Evolutionary conservation across 2,797 vertebrate genomes (phyloP).

Genomic region (Phrynocephalus guinanensis): DNA sequence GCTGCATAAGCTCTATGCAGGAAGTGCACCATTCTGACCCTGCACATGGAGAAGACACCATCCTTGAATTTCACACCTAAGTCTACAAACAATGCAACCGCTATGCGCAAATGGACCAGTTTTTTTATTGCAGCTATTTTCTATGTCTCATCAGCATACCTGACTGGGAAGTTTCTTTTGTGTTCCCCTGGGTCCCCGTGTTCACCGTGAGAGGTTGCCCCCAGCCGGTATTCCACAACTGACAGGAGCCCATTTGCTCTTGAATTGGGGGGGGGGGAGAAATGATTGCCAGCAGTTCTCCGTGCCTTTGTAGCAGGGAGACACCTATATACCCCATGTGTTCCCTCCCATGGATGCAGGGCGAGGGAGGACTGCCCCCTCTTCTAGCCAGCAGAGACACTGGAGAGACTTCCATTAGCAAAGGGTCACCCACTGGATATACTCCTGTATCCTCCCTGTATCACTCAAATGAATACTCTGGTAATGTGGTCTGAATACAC

Average conservation of each 20-base stretch:
- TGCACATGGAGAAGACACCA: not conserved
- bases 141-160: not conserved
- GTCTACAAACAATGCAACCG: not conserved
- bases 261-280: not conserved
- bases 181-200: not conserved
- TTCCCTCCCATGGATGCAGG: not conserved
- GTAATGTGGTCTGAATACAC: not conserved
- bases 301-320: too few species aligned
- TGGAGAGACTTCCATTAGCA: constrained; percentile 7
- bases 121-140: not conserved
- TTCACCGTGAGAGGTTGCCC: not conserved
- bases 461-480: not conserved
- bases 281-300: not conserved
- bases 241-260: not conserved
- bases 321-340: not conserved
- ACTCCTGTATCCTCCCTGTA: not conserved
- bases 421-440: not conserved
- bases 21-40: not conserved
- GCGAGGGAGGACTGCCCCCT: not conserved
- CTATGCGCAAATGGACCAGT: not conserved
- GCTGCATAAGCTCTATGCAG: not conserved
- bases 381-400: not conserved
- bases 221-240: not conserved
- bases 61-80: not conserved
- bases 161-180: not conserved